phyloP scores from a whole-genome alignment of 2,888 invertebrate genomes.

The Diloba caeruleocephala region DNA sequence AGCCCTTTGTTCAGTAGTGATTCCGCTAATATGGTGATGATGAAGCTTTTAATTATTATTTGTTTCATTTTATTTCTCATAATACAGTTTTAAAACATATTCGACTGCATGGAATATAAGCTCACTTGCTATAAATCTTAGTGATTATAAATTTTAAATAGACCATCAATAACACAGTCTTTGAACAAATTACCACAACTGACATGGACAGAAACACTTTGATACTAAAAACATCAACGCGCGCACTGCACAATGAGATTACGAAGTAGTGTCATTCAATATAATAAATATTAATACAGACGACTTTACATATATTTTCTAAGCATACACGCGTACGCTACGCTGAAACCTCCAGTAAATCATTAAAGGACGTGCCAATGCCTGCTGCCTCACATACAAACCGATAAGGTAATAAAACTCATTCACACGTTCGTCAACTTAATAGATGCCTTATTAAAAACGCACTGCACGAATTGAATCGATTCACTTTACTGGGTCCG shows the following conservation, averaged over 20 bases:
- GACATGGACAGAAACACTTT: conserved; percentile 25
- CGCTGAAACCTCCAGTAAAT: conserved; percentile 68
- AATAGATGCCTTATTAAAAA: conserved; percentile 87
- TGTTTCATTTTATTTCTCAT: not conserved
- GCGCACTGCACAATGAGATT: conserved; percentile 12
- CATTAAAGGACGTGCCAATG: conserved; percentile 83
- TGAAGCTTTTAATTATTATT: too few species aligned
- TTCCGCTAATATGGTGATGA: too few species aligned
- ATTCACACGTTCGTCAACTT: conserved; percentile 88
- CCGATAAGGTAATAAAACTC: conserved; percentile 86
- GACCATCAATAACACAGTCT: conserved; percentile 39
- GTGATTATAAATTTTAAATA: conserved; percentile 45
- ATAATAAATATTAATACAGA: conserved; percentile 43
- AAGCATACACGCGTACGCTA: conserved; percentile 33
- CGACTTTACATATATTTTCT: conserved; percentile 30
- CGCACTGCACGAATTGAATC: conserved; percentile 72
- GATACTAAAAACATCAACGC: conserved; percentile 55
- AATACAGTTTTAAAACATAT: not conserved
- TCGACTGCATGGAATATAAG: too few species aligned
- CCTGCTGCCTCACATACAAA: conserved; percentile 66
- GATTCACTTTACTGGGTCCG: conserved; percentile 68
- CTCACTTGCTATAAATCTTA: conserved; percentile 32
- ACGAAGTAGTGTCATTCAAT: conserved; percentile 26
- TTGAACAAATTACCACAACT: conserved; percentile 42
- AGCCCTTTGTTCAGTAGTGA: too few species aligned